phyloP scores from a whole-genome alignment of 2,113 vertebrate genomes.

The Bufo bufo region DNA sequence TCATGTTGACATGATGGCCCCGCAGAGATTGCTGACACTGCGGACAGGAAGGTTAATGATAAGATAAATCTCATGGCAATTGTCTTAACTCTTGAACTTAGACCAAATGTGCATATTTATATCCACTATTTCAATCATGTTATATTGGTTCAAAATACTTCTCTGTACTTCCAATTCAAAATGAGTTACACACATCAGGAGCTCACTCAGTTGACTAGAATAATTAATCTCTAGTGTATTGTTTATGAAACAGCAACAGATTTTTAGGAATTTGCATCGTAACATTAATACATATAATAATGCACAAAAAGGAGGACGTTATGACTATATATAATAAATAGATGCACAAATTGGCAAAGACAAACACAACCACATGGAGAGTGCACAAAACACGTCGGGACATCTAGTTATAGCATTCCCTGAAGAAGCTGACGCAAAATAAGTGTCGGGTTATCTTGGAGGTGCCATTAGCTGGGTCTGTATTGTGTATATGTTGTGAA shows the following conservation, averaged over 20 bases:
- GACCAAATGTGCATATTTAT: constrained; percentile 34
- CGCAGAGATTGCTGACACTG: constrained; percentile 34
- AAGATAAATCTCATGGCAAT: constrained; percentile 29
- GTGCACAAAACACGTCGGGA: no score
- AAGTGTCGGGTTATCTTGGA: no score
- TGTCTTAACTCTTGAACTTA: constrained; percentile 18
- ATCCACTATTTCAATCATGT: neutral
- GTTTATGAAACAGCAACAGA: neutral
- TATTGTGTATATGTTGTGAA: no score
- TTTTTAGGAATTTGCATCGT: neutral
- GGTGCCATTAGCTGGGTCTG: no score
- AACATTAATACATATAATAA: neutral
- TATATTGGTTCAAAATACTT: constrained; percentile 1
- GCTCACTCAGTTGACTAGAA: neutral
- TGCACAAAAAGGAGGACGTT: neutral
- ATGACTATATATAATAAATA: neutral
- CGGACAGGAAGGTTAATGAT: constrained; percentile 43
- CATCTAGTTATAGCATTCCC: no score
- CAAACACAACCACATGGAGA: no score
- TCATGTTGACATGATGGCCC: constrained; percentile 44
- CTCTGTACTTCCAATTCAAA: constrained; percentile 16
- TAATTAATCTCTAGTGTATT: constrained; percentile 39
- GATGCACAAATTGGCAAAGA: no score
- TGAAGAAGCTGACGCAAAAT: no score
- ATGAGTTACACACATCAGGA: constrained; percentile 12